Base-by-base conservation (phyloP, 2,797 vertebrate species). In the Myoxocephalus aenaeus region DNA sequence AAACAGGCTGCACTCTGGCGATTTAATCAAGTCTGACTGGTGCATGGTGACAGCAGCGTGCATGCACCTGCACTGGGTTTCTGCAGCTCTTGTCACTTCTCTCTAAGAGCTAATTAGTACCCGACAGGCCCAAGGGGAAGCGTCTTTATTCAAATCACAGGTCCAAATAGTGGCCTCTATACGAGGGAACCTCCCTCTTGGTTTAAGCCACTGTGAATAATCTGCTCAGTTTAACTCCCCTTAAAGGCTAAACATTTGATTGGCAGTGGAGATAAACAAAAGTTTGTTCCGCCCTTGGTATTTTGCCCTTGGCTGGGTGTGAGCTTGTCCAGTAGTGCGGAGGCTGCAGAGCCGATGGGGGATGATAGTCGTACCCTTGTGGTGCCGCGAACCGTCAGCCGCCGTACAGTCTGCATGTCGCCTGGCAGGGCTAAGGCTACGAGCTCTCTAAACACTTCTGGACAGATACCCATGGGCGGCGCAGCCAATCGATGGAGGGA, bases 91-190 rank as follows among this genome's bases (percentile, higher is more conserved):
- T 87, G 87, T 88, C 87, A 88, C 79, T 75, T 84, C 54, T 65
- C 54, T 85, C 76, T 88, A 91, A 94, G 88, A 92, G 89, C 87
- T 90, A 92, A 93, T 95, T 94, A 95, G 90, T 90, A 90, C 77
- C 80, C 85, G 83, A n/a, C 20, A 15, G 53, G 58, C 89, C 79
- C 70, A 17, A 44, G 88, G 58, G 84, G 82, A 81, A 67, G 63
- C 82, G 77, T 83, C 70, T 63, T 85, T 78, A 27, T 75, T 62
- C 79, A 82, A 87, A 93, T 91, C 89, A 92, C 82, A 90, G 76
- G 73, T 82, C 83, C 70, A 86, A 50, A 84, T 75, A 79, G 65
- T 74, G 48, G 58, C 75, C 62, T 81, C 58, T 69, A 75, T 91
- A 90, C 34, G 58, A 62, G 79, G 69, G 38, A 71, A 68, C 14